phyloP scores from a whole-genome alignment of 53 echinoderm and acorn worm genomes.

The Luidia sarsii region DNA sequence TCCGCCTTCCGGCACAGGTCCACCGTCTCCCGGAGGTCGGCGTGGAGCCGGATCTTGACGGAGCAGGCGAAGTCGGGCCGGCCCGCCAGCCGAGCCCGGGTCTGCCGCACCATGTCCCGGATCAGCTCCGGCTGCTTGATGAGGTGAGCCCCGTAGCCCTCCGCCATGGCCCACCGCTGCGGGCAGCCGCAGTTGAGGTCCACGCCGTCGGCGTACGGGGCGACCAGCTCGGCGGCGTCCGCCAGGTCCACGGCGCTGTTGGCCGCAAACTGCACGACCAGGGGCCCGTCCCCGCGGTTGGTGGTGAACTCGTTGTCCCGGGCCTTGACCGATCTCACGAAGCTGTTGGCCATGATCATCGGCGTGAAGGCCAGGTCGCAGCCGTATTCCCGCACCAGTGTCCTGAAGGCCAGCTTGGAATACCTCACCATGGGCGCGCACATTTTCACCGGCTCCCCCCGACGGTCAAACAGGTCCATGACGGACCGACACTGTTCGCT shows the following conservation, averaged over 20 bases:
- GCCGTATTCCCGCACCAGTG: constrained; percentile 80
- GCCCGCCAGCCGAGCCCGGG: constrained; percentile 66
- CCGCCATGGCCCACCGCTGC: constrained; percentile 94
- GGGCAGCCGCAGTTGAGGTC: constrained; percentile 97
- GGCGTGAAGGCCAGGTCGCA: constrained; percentile 91
- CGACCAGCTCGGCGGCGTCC: constrained; percentile 84
- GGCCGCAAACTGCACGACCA: constrained; percentile 98
- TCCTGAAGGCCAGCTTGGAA: constrained; percentile 91
- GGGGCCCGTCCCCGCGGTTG: constrained; percentile 76
- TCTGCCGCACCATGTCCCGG: constrained; percentile 84
- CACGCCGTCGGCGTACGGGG: constrained; percentile 84
- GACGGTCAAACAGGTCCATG: constrained; percentile 40
- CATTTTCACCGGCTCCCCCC: constrained; percentile 68
- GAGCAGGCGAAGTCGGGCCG: constrained; percentile 78
- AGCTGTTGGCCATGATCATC: constrained; percentile 94
- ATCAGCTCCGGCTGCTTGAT: constrained; percentile 81
- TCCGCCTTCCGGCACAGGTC: constrained; percentile 89
- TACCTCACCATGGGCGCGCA: constrained; percentile 98
- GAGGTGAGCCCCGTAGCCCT: constrained; percentile 88
- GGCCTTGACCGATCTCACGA: constrained; percentile 88
- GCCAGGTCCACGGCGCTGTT: constrained; percentile 84
- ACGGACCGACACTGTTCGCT: neutral
- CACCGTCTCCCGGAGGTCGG: constrained; percentile 84
- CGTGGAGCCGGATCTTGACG: constrained; percentile 88
- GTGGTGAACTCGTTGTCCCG: constrained; percentile 96